Evolutionary conservation across 1,140 invertebrate genomes (phyloP).

Genomic region (Drosophila takahashii): DNA sequence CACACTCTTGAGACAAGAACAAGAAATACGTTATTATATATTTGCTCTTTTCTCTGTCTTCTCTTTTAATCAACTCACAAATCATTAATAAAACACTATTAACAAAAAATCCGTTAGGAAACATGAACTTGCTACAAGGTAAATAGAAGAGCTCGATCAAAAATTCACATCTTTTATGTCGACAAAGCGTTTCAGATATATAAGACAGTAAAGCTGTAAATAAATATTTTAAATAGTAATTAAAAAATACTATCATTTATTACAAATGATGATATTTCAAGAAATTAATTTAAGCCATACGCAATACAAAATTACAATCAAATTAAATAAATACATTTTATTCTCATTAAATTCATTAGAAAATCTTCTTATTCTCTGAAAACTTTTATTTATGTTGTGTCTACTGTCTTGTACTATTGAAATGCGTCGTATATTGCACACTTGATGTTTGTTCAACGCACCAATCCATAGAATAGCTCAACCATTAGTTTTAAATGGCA

Average conservation of each 20-base stretch:
- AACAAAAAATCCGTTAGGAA: conserved; percentile 70
- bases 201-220: conserved; percentile 1
- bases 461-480: conserved; percentile 27
- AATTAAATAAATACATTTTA: no score
- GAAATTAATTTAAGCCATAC: no score
- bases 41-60: conserved; percentile 74
- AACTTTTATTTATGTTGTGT: neutral
- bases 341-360: no score
- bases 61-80: conserved; percentile 59
- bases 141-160: conserved; percentile 67
- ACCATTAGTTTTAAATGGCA: conserved; percentile 23
- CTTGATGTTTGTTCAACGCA: conserved; percentile 42
- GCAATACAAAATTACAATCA: no score
- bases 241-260: neutral
- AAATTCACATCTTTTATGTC: conserved; percentile 43
- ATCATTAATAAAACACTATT: conserved; percentile 42
- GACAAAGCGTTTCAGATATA: conserved; percentile 10
- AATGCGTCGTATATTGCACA: conserved; percentile 10
- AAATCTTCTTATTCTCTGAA: neutral
- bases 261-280: no score
- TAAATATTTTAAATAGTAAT: neutral
- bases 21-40: conserved; percentile 40
- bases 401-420: conserved; percentile 13
- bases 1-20: conserved; percentile 23
- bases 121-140: conserved; percentile 85